Conservation (phyloP, 2,113 vertebrate species). For the Scomber scombrus region DNA sequence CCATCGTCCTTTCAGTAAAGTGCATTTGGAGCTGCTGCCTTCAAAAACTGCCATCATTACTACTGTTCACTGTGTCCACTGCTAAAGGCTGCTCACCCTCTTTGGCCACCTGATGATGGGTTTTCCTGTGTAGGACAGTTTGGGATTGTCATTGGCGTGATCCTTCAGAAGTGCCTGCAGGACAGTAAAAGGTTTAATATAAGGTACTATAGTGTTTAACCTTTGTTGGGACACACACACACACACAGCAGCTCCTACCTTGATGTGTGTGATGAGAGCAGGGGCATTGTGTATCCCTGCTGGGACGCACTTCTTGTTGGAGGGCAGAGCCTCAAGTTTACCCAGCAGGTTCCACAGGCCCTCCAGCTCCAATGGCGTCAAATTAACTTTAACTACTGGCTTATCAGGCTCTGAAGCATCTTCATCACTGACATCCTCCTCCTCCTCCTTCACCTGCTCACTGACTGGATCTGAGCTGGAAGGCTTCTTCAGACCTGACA, state of each 20-base stretch:
- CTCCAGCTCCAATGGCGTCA: conserved; percentile 94
- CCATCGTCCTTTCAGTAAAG: no score
- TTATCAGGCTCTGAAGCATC: conserved; percentile 53
- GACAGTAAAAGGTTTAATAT: no score
- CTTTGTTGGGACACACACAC: no score
- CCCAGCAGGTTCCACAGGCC: conserved; percentile 94
- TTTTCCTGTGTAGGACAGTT: conserved; percentile 93
- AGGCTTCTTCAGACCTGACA: conserved; percentile 76
- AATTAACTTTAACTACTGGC: conserved; percentile 68
- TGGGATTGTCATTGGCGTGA: conserved; percentile 90
- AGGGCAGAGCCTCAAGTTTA: conserved; percentile 93
- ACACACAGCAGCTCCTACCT: conserved; percentile 81
- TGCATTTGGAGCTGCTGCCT: no score
- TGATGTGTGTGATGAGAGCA: conserved; percentile 91
- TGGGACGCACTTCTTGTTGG: conserved; percentile 96
- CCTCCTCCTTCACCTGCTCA: conserved; percentile 64
- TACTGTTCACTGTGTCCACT: background rate
- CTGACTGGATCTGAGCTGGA: conserved; percentile 35
- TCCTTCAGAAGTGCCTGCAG: conserved; percentile 91
- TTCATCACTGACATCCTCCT: conserved; percentile 42
- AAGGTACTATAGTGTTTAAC: no score
- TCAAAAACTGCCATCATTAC: no score
- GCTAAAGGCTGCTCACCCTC: conserved; percentile 84
- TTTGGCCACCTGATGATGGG: conserved; percentile 97
- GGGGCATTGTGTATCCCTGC: conserved; percentile 94